Percentiles rank a stretch among this genome's conserved stretches.
Evolutionary conservation across 1,140 invertebrate species (phyloP).

Genomic region (Drosophila pruinosa): DNA sequence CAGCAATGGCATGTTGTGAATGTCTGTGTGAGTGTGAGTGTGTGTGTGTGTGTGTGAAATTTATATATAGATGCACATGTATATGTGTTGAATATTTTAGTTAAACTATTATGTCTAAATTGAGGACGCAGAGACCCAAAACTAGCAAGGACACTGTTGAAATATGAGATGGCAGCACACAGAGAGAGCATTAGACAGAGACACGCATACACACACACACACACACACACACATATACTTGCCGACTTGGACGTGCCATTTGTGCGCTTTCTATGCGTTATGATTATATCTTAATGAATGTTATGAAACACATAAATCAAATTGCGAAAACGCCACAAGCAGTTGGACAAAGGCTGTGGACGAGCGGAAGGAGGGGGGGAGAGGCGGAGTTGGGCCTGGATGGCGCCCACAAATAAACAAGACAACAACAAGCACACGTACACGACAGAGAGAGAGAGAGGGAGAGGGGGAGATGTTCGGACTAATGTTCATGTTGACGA

Average conservation of each 20-base stretch:
- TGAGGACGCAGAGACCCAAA: constrained; percentile 9
- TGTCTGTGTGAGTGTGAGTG: too few species aligned
- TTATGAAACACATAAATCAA: constrained; percentile 79
- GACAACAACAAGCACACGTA: constrained; percentile 19
- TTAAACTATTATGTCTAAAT: constrained; percentile 28
- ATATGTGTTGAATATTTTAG: constrained; percentile 2
- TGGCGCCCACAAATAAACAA: constrained; percentile 39
- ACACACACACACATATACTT: neutral
- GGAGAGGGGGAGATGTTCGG: constrained; percentile 1
- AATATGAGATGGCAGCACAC: constrained; percentile 15
- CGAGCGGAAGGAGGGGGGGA: neutral
- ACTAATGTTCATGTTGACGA: constrained; percentile 65
- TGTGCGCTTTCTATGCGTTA: constrained; percentile 65
- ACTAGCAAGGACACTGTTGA: constrained; percentile 17
- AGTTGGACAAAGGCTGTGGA: constrained; percentile 60
- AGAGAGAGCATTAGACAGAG: neutral
- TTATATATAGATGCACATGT: neutral
- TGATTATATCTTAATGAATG: constrained; percentile 80
- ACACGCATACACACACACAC: neutral
- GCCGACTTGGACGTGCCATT: constrained; percentile 16
- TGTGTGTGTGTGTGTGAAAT: neutral
- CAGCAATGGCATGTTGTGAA: neutral
- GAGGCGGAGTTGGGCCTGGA: neutral
- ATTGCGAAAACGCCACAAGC: constrained; percentile 74
- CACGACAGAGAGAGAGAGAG: neutral